Evolutionary conservation across 2,797 vertebrate genomes (phyloP), one percentile per base, ranked within the genome.

Genomic region (Salmo trutta): DNA sequence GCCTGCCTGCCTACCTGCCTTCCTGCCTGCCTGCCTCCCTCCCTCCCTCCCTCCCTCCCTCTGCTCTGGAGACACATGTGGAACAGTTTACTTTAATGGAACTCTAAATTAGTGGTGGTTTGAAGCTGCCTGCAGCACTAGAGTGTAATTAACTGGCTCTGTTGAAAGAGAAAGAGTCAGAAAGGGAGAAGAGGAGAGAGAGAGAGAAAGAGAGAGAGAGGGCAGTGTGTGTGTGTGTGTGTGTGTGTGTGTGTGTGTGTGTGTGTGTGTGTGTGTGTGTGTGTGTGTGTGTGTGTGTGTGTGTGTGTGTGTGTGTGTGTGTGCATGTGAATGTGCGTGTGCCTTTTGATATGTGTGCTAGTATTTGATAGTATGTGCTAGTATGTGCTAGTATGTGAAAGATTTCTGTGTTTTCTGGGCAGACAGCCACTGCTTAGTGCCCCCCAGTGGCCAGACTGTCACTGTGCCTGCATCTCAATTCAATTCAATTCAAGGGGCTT

Each of bases 21-120:
- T 5, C n/a, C 24, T 51, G 1, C 4, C 5, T 31, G 29, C 51
- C 77, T 65, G 31, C 29, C 77, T 62, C 52, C 8, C 71, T 68
- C 33, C 62, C 21, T 66, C 29, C 62, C 77, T 66, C 24, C 6
- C 36, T 8, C 36, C 6, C 36, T 47, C 10, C 41, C 10, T 47
- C 65, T 33, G 51, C 88, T 80, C 89, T 90, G 91, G 91, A 93
- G 88, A 87, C 93, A 95, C 95, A 95, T 94, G 94, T 95, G 95
- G 95, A 95, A 95, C 93, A 94, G 95, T 95, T 95, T 95, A 95
- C 93, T 93, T 93, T 94, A 95, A 95, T 95, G 94, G 94, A 95
- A 94, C 93, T 95, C 94, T 94, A 95, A 95, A 95, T 95, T 94
- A 95, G 93, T 93, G 93, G 93, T 91, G 93, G 94, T 94, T 95